Evolutionary conservation across 2,797 vertebrate species (phyloP), one percentile per base, ranked within the genome.

Genomic region (Eulemur rubriventer): DNA sequence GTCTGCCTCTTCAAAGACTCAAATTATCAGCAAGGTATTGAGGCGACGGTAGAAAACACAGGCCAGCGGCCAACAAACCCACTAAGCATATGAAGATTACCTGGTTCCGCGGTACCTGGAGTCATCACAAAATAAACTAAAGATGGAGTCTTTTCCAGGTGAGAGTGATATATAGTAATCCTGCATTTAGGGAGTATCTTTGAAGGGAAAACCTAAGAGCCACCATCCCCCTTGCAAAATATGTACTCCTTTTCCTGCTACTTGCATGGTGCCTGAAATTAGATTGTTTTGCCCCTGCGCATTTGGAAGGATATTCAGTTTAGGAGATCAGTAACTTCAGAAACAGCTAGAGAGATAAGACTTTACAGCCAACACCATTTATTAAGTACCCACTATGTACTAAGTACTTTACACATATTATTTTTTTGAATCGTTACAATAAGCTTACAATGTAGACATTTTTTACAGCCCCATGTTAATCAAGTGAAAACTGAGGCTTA

Each of bases 1-100:
- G 96, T 94, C 92, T 94, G 24, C 75, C 4, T 95, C 95, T 94
- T 95, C 93, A 87, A 83, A 97, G 90, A 52, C 43, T 96, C 75
- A 75, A 55, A 96, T 91, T 93, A 93, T 57, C 28, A 22, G 65
- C 61, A 50, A 94, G 80, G 84, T 95, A 85, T 10, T 73, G 79
- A 84, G 70, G 61, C 57, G 41, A 80, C 7, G 59, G 50, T 38
- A 70, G 48, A 85, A 91, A 88, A 65, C 24, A 38, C 13, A 57
- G 22, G 57, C 87, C 80, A 14, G 11, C 12, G 38, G 38, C 61
- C 61, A 86, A 67, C n/a, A 90, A 85, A 78, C 12, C n/a, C 12
- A 30, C 9, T 4, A 38, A 91, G 38, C 6, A 22, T 13, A 55
- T 55, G 70, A 72, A 38, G 55, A 70, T 84, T 20, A 22, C 43